Evolutionary conservation across 2,888 invertebrate species (phyloP).

Genomic region (Acanthococcus lagerstroemiae): DNA sequence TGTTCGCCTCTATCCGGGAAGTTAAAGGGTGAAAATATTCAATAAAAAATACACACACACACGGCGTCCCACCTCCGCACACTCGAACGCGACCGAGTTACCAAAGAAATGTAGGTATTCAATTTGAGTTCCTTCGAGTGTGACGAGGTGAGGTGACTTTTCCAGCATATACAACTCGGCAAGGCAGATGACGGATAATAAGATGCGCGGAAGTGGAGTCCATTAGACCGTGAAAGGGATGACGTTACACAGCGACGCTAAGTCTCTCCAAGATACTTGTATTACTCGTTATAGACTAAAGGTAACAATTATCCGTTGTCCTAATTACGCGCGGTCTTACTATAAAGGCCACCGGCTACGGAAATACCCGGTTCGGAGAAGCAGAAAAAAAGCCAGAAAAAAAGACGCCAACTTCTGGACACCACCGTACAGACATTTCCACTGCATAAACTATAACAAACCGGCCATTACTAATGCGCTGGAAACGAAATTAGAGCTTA

Average conservation of each 20-base stretch:
- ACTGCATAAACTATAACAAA: no score
- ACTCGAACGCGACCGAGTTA: not conserved
- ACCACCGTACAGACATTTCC: no score
- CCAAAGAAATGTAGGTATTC: constrained; percentile 8
- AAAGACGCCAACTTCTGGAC: no score
- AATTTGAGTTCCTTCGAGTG: constrained; percentile 17
- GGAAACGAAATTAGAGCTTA: no score
- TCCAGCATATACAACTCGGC: not conserved
- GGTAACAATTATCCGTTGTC: not conserved
- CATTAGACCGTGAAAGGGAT: constrained; percentile 29
- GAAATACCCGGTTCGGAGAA: not conserved
- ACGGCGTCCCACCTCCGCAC: not conserved
- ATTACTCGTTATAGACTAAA: not conserved
- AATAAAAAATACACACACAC: constrained; percentile 9
- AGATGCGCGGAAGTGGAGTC: constrained; percentile 15
- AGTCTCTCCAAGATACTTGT: not conserved
- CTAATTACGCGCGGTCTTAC: not conserved
- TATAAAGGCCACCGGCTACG: not conserved
- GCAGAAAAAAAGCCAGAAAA: not conserved
- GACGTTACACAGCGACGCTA: constrained; percentile 6
- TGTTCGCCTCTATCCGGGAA: constrained; percentile 22
- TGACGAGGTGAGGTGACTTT: constrained; percentile 26
- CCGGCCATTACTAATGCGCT: no score
- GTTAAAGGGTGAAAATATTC: constrained; percentile 24
- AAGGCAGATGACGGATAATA: constrained; percentile 24